Evolutionary conservation across 2,888 invertebrate species (phyloP).

Genomic region (Acanthoscelides obtectus): DNA sequence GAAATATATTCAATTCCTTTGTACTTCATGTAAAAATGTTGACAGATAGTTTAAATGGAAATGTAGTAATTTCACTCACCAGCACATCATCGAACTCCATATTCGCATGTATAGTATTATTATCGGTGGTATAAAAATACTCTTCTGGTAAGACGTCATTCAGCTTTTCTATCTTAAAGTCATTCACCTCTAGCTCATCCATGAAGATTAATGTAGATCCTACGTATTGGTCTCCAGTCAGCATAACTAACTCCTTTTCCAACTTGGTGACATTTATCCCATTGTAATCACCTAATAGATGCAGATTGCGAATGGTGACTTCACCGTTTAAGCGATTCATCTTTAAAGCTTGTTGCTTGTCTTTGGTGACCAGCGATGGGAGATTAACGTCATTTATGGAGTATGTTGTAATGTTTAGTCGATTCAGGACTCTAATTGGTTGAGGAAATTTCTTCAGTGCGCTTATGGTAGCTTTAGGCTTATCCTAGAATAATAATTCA

Average conservation of each 20-base stretch:
- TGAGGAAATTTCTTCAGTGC: constrained; percentile 49
- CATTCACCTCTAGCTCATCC: constrained; percentile 32
- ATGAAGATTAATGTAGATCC: constrained; percentile 44
- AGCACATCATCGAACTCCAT: constrained; percentile 11
- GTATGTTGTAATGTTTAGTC: constrained; percentile 44
- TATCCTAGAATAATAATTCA: constrained; percentile 29
- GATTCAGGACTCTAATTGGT: constrained; percentile 42
- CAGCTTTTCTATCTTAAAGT: constrained; percentile 42
- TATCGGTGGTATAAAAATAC: constrained; percentile 27
- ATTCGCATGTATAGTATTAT: constrained; percentile 15
- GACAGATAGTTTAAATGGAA: constrained; percentile 32
- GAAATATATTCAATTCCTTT: too few relatives aligned
- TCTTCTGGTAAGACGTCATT: constrained; percentile 41
- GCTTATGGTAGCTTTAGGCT: constrained; percentile 40
- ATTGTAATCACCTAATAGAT: constrained; percentile 44
- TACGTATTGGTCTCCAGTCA: constrained; percentile 44
- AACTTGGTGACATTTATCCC: constrained; percentile 47
- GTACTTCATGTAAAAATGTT: too few relatives aligned
- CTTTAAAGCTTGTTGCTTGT: constrained; percentile 49
- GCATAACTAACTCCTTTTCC: constrained; percentile 43
- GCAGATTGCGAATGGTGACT: constrained; percentile 48
- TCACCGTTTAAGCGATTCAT: constrained; percentile 43
- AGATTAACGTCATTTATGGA: constrained; percentile 48
- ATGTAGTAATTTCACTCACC: constrained; percentile 29
- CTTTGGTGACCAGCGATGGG: constrained; percentile 48